Evolutionary conservation across 2,888 invertebrate species (phyloP), one percentile per base, ranked within the genome.

Genomic region (Linnaemya vulpina): DNA sequence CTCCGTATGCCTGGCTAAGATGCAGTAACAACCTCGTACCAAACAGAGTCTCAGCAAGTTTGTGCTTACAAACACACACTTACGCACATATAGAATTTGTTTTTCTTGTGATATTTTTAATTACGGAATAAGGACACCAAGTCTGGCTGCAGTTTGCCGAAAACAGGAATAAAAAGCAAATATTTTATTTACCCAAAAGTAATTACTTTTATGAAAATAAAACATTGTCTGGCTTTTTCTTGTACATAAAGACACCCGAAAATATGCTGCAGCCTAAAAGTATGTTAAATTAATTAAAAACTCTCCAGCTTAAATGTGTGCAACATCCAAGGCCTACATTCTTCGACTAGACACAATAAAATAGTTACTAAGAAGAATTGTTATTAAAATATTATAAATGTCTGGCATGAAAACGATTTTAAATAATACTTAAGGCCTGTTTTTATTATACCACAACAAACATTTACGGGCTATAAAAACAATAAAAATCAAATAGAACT

Each of bases 71-170:
- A 5, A 30, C 13, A 40, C 40, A 55, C 22, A 38, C 17, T 11
- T 13, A 38, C 35, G 7, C 4, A n/a, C 13, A 38, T 20, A 20
- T 11, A 38, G 10, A 30, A 17, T 11, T 22, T 20, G 58, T 30
- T 62, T 38, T 7, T n/a, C 15, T 43, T 73, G 11, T 65, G 25
- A 7, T 65, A 25, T 86, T 87, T 87, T 87, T 87, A 87, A 87
- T 87, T 87, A 87, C 87, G 87, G 83, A 87, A 87, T 87, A 84
- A 87, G 87, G 86, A 86, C 87, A 87, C 82, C 81, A 71, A 71
- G 87, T 87, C 87, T 87, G 87, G 63, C 75, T 80, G 68, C 80
- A 77, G 22, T 58, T 65, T 51, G 11, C 30, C 20, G 63, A 71
- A 65, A 73, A 67, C 0, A 20, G 5, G n/a, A n/a, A n/a, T n/a